A percentile compares a stretch with the other conserved stretches of the same genome.
Conservation (phyloP, 2,113 vertebrate genomes). For the Neotragus moschatus region DNA sequence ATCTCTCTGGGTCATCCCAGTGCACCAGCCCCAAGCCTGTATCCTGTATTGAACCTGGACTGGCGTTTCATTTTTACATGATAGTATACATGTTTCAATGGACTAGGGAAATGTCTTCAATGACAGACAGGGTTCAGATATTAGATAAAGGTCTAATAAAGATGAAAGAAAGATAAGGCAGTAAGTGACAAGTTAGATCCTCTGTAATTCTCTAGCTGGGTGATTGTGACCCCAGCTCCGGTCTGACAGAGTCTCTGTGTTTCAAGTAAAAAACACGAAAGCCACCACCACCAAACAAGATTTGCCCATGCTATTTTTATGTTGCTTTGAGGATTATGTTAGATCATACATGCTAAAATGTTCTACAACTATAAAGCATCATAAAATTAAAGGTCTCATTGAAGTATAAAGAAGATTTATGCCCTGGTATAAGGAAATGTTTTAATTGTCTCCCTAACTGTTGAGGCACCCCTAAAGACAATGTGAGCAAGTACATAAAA, state of each 20-base stretch:
- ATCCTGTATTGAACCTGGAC: too few relatives aligned
- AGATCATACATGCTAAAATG: neutral
- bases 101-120: neutral
- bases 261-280: neutral
- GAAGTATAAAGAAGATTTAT: neutral
- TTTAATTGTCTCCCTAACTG: neutral
- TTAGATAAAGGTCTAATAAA: neutral
- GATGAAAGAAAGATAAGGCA: neutral
- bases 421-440: neutral
- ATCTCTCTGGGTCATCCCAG: too few relatives aligned
- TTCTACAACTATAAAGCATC: neutral
- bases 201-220: neutral
- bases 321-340: neutral
- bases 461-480: neutral
- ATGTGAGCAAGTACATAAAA: neutral
- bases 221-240: neutral
- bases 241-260: neutral
- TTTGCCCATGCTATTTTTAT: neutral
- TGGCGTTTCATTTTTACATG: too few relatives aligned
- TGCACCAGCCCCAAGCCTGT: too few relatives aligned
- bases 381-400: neutral
- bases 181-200: neutral
- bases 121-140: neutral
- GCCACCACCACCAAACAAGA: neutral
- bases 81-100: too few relatives aligned